Conservation (phyloP, 1,140 invertebrate species). For the Agrypnia vestita region DNA sequence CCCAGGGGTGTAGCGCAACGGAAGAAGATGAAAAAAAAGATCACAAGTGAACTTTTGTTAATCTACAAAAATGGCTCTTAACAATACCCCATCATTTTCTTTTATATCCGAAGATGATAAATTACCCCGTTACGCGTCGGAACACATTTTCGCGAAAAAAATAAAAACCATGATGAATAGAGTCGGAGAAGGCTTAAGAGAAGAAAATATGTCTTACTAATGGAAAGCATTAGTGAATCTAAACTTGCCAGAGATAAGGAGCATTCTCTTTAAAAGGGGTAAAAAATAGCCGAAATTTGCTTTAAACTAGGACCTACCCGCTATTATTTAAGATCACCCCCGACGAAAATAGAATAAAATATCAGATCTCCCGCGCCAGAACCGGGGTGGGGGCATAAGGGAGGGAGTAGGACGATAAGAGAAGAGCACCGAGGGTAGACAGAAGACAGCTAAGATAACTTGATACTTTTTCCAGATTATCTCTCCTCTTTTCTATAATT, state of each 20-base stretch:
- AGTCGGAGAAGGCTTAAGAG: slow-evolving; percentile 28
- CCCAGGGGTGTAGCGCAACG: no score
- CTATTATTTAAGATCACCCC: no score
- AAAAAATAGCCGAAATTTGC: no score
- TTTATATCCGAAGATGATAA: slow-evolving; percentile 44
- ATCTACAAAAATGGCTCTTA: slow-evolving; percentile 26
- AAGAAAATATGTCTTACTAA: slow-evolving; percentile 57
- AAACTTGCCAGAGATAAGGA: slow-evolving; percentile 49
- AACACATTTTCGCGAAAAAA: slow-evolving; percentile 44
- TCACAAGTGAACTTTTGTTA: slow-evolving; percentile 34
- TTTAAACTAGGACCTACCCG: no score
- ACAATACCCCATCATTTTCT: slow-evolving; percentile 45
- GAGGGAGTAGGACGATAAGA: no score
- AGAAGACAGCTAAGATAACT: no score
- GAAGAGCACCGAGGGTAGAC: no score
- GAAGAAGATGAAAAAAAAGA: background rate
- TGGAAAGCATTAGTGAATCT: slow-evolving; percentile 57
- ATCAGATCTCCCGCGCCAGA: no score
- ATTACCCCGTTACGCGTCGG: slow-evolving; percentile 36
- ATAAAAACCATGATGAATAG: slow-evolving; percentile 49
- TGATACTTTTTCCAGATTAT: no score
- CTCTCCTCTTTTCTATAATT: no score
- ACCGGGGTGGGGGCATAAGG: no score
- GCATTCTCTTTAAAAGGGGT: background rate
- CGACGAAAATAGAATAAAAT: no score